These are phyloP conservation scores for Drosophila borealis DNA, from an alignment of 2,888 invertebrate genomes.

Conservation along the genomic window DNA sequence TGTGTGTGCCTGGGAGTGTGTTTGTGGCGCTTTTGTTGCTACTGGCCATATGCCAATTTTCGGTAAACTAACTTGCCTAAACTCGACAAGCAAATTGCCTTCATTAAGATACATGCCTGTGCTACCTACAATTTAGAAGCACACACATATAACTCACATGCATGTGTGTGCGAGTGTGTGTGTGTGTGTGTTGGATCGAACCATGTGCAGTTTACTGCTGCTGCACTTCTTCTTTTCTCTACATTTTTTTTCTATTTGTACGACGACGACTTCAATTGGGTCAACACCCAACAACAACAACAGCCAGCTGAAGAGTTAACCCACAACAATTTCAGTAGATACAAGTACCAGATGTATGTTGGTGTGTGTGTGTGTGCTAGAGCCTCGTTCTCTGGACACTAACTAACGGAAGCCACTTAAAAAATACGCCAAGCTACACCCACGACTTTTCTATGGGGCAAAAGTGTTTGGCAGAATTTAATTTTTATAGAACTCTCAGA, in stretches of 20 bases:
- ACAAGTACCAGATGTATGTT: constrained; percentile 26
- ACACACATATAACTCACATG: constrained; percentile 35
- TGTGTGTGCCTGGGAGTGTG: constrained; percentile 14
- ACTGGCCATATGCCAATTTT: constrained; percentile 83
- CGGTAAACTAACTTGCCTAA: constrained; percentile 82
- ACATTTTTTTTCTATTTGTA: constrained; percentile 23
- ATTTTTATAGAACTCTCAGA: constrained; percentile 17
- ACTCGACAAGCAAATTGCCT: constrained; percentile 81
- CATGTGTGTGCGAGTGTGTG: constrained; percentile 9
- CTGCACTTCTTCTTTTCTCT: constrained; percentile 44
- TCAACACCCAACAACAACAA: constrained; percentile 56
- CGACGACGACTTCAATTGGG: constrained; percentile 74
- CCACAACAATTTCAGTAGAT: constrained; percentile 72
- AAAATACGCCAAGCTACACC: constrained; percentile 62
- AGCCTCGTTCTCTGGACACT: constrained; percentile 33
- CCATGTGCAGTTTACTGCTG: constrained; percentile 55
- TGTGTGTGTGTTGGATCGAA: constrained; percentile 47
- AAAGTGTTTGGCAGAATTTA: constrained; percentile 39
- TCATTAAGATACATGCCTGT: constrained; percentile 79
- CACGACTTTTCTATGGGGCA: constrained; percentile 35
- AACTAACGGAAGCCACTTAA: constrained; percentile 76
- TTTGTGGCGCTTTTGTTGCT: constrained; percentile 66
- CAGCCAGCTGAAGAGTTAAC: constrained; percentile 45
- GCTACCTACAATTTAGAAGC: constrained; percentile 76
- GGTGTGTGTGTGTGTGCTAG: constrained; percentile 12